These are phyloP conservation scores for Octodonta nipae DNA, from an alignment of 2,888 invertebrate species.

Conservation along the genomic window DNA sequence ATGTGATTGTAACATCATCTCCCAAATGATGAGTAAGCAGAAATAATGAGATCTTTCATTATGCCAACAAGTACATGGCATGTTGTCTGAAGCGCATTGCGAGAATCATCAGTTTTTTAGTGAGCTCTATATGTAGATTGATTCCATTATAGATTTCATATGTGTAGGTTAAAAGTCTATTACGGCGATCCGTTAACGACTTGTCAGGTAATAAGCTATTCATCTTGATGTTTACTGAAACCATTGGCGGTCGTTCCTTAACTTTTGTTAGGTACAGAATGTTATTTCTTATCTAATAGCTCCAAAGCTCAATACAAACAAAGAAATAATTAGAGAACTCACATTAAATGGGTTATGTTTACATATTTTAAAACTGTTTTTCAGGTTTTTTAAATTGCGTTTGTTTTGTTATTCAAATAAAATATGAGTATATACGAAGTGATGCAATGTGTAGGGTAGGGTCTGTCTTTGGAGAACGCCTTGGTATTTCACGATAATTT, in stretches of 20 bases:
- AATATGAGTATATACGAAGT: too few species aligned
- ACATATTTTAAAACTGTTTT: too few species aligned
- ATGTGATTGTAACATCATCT: constrained; percentile 2
- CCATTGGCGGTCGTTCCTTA: constrained; percentile 1
- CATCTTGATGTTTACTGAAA: constrained; percentile 13
- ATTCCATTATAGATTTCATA: constrained; percentile 15
- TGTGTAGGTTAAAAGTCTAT: constrained; percentile 16
- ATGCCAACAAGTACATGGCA: constrained; percentile 10
- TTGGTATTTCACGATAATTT: too few species aligned
- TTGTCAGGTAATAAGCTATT: constrained; percentile 15
- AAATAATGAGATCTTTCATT: constrained; percentile 12
- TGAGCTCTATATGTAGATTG: constrained; percentile 9
- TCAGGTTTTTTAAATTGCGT: too few species aligned
- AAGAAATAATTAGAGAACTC: too few species aligned
- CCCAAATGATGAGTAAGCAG: constrained; percentile 13
- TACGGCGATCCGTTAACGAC: constrained; percentile 14
- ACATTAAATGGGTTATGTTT: too few species aligned
- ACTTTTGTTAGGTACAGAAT: too few species aligned
- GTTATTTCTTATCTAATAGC: too few species aligned
- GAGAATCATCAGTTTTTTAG: constrained; percentile 7
- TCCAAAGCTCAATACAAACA: too few species aligned
- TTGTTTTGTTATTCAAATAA: too few species aligned
- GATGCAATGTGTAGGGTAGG: too few species aligned
- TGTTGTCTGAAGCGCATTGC: constrained; percentile 6
- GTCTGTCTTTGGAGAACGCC: too few species aligned